Base-by-base conservation (phyloP, 2,113 vertebrate genomes). In the Ranitomeya variabilis region DNA sequence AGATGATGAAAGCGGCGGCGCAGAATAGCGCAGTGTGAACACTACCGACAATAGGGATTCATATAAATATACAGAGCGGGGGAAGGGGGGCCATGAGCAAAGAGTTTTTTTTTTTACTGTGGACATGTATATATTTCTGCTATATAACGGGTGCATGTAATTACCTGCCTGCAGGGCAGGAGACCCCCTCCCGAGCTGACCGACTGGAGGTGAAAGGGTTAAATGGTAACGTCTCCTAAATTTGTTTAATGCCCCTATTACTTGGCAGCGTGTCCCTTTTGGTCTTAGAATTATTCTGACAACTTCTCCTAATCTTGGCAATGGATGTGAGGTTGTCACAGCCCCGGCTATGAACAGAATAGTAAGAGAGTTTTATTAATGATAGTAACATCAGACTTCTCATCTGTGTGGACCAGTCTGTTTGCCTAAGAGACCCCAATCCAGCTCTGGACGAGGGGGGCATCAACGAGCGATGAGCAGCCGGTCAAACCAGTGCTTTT, bases 11-110 rank as follows among this genome's bases (percentile, higher is more conserved):
- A 78, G 51, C 31, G 74, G 51, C 37, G 1, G 73, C n/a, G 73
- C 67, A 71, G 67, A 76, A 76, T 51, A 51, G 73, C 37, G 19
- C 74, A 78, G 74, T 78, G 74, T 78, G 74, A 78, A 12, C 45
- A 11, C 74, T 11, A 54, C 51, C 21, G 51, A 52, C 51, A 78
- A 54, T 78, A 10, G 18, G 37, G 74, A 18, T 21, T 54, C 19
- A 6, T 78, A n/a, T 51, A 78, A 78, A 3, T 78, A 54, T 54
- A 76, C 14, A 31, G 31, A 76, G 37, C 37, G 73, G 74, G 51
- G 74, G 37, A n/a, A n/a, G 74, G 51, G 5, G 74, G 74, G 74
- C 18, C 21, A 76, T 76, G 37, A 51, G 51, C 19, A 76, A 37
- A 37, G 74, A 31, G 26, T 1, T 31, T 19, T 52, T 31, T 19